Percentiles rank a stretch among this genome's conserved stretches.
Conservation (phyloP, 2,113 vertebrate species). For the Cephalopholis sonnerati region DNA sequence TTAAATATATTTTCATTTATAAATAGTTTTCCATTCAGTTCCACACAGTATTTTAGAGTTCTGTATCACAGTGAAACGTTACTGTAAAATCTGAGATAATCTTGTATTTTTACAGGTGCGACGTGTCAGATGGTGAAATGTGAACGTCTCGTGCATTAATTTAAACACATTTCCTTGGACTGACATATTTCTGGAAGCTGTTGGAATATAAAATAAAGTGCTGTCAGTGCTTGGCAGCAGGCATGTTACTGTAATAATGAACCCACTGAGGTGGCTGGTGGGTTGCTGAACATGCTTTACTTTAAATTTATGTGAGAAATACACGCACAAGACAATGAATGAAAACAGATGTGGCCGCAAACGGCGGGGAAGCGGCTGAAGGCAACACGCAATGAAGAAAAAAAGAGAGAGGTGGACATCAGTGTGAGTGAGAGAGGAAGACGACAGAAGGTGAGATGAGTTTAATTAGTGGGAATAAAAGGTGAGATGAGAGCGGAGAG, state of each 20-base stretch:
- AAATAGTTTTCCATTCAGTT: neutral
- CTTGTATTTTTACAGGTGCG: neutral
- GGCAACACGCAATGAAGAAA: neutral
- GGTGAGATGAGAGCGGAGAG: neutral
- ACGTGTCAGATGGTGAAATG: neutral
- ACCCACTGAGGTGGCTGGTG: neutral
- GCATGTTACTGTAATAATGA: neutral
- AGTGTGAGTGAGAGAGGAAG: neutral
- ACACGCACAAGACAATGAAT: neutral
- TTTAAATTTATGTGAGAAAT: neutral
- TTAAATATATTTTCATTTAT: no score
- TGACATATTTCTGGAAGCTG: conserved; percentile 8
- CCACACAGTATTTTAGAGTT: no score
- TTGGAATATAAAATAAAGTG: neutral
- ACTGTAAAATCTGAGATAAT: no score
- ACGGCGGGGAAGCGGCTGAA: neutral
- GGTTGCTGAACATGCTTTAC: neutral
- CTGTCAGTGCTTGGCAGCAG: neutral
- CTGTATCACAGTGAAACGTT: neutral
- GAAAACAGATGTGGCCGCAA: neutral
- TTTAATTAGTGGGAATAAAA: conserved; percentile 1
- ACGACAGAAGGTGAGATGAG: neutral
- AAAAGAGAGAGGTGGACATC: neutral
- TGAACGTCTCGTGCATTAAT: neutral
- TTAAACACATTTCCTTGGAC: neutral